Percentiles rank a stretch among this genome's conserved stretches.
Evolutionary conservation across 2,113 vertebrate species (phyloP).

Genomic region (Microcebus griseorufus): DNA sequence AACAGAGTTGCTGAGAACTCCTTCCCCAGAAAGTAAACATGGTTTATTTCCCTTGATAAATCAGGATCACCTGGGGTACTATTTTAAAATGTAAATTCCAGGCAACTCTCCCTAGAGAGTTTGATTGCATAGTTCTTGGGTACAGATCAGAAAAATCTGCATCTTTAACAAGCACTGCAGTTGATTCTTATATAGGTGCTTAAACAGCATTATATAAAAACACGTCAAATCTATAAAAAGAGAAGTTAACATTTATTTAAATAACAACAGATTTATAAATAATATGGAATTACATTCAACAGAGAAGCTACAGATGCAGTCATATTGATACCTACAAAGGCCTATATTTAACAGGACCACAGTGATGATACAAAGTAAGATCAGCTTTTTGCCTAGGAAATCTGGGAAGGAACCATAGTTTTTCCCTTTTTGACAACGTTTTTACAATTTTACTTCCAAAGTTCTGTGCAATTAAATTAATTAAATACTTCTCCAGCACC

Average conservation of each 20-base stretch:
- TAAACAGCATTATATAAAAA: background rate
- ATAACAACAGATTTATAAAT: background rate
- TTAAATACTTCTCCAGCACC: background rate
- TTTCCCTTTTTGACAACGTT: background rate
- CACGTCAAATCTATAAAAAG: background rate
- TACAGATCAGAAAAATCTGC: background rate
- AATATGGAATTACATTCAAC: background rate
- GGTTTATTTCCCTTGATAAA: background rate
- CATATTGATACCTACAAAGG: background rate
- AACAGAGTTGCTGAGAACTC: background rate
- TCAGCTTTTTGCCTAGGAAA: background rate
- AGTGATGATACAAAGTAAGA: background rate
- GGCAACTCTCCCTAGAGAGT: background rate
- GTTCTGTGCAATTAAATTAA: background rate
- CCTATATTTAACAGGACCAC: background rate
- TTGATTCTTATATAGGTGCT: background rate
- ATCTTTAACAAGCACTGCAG: background rate
- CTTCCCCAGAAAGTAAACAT: background rate
- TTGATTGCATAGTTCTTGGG: background rate
- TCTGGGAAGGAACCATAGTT: background rate
- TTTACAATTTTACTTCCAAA: background rate
- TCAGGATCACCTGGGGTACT: background rate
- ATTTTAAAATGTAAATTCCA: conserved; percentile 22
- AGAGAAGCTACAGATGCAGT: background rate
- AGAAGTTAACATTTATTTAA: background rate